These are phyloP conservation scores for Pseudonaja textilis DNA, from an alignment of 2,113 vertebrate genomes.

Conservation along the genomic window DNA sequence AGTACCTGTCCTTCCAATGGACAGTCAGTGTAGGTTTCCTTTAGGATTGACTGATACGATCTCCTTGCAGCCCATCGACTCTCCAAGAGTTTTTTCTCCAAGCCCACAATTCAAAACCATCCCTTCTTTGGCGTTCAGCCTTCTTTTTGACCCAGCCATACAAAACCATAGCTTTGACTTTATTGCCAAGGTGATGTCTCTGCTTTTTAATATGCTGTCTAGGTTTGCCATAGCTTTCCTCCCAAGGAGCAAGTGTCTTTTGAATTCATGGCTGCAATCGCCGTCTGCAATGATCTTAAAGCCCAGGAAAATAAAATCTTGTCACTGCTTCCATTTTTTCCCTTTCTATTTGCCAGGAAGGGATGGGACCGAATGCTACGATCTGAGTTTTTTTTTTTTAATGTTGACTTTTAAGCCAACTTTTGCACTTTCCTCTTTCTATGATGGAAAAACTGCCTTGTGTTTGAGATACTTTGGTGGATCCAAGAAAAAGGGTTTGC, in stretches of 20 bases:
- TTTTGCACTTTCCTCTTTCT: background rate
- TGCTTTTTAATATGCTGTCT: background rate
- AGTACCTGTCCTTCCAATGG: too few species aligned
- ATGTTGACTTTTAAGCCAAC: background rate
- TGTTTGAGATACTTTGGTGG: background rate
- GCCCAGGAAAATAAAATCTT: background rate
- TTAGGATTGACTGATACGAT: background rate
- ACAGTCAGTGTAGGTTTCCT: too few species aligned
- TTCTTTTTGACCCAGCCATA: background rate
- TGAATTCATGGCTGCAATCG: background rate
- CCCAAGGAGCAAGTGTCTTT: background rate
- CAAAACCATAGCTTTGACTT: background rate
- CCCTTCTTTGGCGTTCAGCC: background rate
- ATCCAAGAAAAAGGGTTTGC: background rate
- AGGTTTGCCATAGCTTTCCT: background rate
- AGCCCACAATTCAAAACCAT: background rate
- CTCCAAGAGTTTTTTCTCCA: background rate
- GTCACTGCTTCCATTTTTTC: background rate
- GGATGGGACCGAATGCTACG: background rate
- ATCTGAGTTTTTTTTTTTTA: background rate
- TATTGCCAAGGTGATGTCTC: background rate
- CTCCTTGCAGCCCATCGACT: background rate
- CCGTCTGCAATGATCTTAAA: background rate
- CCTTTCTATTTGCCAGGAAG: background rate
- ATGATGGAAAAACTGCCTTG: background rate